Conservation (phyloP, 2,113 vertebrate genomes). For the Stictonetta naevosa region DNA sequence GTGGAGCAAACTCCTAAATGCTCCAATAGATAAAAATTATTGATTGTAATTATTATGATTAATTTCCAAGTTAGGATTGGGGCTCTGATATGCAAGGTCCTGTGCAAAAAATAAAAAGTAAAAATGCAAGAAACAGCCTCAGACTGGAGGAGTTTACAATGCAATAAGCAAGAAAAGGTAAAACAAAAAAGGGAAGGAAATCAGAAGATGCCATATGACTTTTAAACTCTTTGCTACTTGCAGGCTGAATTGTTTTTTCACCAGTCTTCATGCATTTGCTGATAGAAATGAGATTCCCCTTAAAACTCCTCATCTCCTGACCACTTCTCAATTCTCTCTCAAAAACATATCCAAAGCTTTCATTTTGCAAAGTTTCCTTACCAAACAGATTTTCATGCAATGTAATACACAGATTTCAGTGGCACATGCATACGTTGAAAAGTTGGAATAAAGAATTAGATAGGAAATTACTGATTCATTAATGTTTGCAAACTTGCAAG, state of each 20-base stretch:
- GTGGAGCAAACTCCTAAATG: background rate
- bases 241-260: background rate
- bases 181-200: background rate
- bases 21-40: background rate
- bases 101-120: background rate
- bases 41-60: background rate
- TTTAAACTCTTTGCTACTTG: background rate
- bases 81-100: background rate
- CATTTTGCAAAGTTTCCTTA: rapidly evolving
- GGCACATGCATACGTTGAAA: background rate
- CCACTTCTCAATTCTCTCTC: background rate
- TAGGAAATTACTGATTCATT: background rate
- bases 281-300: background rate
- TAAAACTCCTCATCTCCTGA: background rate
- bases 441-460: background rate
- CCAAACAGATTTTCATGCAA: background rate
- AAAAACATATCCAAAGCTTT: background rate
- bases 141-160: background rate
- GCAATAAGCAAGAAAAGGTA: background rate
- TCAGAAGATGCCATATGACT: background rate
- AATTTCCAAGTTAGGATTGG: background rate
- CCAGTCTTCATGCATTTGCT: background rate
- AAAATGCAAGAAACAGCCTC: background rate
- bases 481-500: background rate
- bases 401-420: background rate